phyloP scores from a whole-genome alignment of 2,113 vertebrate species.

The Scophthalmus maximus region DNA sequence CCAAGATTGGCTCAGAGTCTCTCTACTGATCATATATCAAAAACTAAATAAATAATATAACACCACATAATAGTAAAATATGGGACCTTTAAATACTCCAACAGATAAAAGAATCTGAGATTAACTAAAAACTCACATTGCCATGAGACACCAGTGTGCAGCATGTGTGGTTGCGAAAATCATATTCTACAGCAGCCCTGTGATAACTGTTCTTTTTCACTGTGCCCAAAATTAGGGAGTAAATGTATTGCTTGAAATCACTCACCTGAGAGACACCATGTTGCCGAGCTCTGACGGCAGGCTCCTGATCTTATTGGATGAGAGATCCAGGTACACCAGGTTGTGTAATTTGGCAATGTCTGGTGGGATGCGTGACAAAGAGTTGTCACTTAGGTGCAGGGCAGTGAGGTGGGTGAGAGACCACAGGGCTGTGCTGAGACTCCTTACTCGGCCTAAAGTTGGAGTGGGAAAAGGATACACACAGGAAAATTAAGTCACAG shows the following conservation, averaged over 20 bases:
- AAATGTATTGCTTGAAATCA: not conserved
- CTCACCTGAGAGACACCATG: slow-evolving; percentile 99
- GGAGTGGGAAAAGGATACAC: not conserved
- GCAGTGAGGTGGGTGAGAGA: slow-evolving; percentile 97
- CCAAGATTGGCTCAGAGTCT: too few relatives aligned
- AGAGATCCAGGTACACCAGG: slow-evolving; percentile 98
- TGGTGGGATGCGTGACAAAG: slow-evolving; percentile 96
- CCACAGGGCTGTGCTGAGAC: slow-evolving; percentile 95
- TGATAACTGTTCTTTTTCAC: not conserved
- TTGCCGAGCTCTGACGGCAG: slow-evolving; percentile 99
- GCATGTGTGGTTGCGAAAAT: not conserved
- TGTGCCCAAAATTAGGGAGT: not conserved
- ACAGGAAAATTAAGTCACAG: not conserved
- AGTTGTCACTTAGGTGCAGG: slow-evolving; percentile 98
- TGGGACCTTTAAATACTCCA: not conserved
- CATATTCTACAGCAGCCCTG: not conserved
- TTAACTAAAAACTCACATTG: not conserved
- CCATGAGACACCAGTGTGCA: not conserved
- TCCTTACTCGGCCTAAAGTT: slow-evolving; percentile 91
- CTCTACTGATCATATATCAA: too few relatives aligned
- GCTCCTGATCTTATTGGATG: slow-evolving; percentile 98
- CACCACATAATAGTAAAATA: too few relatives aligned
- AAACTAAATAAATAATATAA: too few relatives aligned
- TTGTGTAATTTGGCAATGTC: slow-evolving; percentile 99
- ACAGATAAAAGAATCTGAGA: not conserved